Conservation (phyloP, 2,888 invertebrate genomes). For the Campoplex nolae region DNA sequence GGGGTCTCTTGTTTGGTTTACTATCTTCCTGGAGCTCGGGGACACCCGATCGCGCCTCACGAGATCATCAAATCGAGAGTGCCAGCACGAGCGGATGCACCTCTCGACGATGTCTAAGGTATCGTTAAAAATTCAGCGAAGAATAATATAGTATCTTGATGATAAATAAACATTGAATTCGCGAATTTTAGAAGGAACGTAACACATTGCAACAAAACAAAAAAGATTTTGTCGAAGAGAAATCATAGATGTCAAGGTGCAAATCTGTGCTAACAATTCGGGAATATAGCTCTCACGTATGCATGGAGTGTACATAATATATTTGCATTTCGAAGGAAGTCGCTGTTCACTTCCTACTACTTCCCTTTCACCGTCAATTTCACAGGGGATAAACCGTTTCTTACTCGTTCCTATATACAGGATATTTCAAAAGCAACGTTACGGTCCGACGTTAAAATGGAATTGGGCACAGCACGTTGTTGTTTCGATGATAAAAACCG, state of each 20-base stretch:
- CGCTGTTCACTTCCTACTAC: conserved; percentile 29
- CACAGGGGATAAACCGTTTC: conserved; percentile 14
- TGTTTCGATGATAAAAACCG: background rate
- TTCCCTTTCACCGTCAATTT: conserved; percentile 32
- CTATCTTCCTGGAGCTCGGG: conserved; percentile 90
- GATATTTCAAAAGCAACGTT: background rate
- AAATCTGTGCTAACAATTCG: background rate
- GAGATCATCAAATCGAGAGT: conserved; percentile 82
- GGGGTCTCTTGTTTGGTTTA: conserved; percentile 93
- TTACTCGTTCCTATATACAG: background rate
- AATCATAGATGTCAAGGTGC: background rate
- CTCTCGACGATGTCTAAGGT: conserved; percentile 84
- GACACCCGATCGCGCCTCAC: conserved; percentile 83
- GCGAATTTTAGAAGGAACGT: background rate
- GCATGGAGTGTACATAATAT: conserved; percentile 1
- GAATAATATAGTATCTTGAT: background rate
- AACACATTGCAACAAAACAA: background rate
- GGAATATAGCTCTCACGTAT: background rate
- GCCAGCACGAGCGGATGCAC: conserved; percentile 79
- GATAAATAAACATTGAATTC: background rate
- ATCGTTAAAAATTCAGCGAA: background rate
- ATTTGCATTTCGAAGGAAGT: conserved; percentile 9
- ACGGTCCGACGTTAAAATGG: background rate
- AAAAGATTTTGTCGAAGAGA: background rate
- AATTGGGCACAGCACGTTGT: background rate